Conservation (phyloP, 2,888 invertebrate species). For the Lasioglossum villosulum region DNA sequence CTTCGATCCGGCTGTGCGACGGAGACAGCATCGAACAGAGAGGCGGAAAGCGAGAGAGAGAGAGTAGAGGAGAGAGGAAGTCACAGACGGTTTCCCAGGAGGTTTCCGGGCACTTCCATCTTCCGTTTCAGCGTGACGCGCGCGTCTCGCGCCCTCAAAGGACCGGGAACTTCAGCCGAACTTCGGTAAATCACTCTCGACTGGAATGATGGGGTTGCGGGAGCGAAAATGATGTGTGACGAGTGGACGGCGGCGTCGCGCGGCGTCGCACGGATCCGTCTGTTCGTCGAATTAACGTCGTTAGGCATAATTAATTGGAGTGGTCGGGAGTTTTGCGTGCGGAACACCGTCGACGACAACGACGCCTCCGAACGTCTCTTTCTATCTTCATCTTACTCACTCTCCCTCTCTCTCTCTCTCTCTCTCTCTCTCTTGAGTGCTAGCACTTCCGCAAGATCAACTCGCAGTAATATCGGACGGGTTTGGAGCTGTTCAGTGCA, state of each 20-base stretch:
- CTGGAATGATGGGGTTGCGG: constrained; percentile 26
- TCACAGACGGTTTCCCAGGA: constrained; percentile 53
- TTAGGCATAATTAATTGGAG: constrained; percentile 30
- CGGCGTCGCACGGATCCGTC: not conserved
- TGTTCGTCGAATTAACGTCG: constrained; percentile 8
- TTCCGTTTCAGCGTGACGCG: constrained; percentile 26
- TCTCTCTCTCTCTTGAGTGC: not conserved
- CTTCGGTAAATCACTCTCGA: constrained; percentile 42
- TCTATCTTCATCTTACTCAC: not conserved
- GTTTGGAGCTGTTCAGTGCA: constrained; percentile 38
- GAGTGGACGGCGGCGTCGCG: constrained; percentile 10
- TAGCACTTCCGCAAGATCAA: constrained; percentile 32
- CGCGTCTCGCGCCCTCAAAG: constrained; percentile 47
- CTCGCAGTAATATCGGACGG: constrained; percentile 39
- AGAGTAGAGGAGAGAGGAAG: not conserved
- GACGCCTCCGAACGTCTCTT: not conserved
- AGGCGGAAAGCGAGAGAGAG: not conserved
- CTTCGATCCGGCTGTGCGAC: not conserved
- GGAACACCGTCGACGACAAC: constrained; percentile 20
- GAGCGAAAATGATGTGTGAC: constrained; percentile 18
- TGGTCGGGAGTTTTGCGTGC: constrained; percentile 11
- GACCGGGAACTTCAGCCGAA: constrained; percentile 23
- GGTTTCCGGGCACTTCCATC: constrained; percentile 53
- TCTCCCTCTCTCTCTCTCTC: not conserved
- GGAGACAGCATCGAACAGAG: not conserved